Base-by-base conservation (phyloP, 1,140 invertebrate species). In the Brachionus rubens region DNA sequence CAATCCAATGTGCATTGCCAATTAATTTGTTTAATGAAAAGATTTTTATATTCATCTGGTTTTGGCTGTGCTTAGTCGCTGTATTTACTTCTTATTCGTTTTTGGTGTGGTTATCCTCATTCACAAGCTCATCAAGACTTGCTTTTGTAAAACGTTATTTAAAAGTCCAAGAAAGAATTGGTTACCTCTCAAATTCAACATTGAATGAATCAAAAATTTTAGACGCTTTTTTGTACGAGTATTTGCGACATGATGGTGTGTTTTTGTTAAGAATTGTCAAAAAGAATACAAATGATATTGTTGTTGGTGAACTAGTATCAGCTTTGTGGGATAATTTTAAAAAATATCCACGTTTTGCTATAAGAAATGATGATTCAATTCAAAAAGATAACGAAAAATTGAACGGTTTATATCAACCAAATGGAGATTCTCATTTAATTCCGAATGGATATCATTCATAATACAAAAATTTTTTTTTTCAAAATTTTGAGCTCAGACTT, bases 251-350 rank as follows among this genome's bases (percentile, higher is more conserved):
- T 50, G 86, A 87, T 79, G 86, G 86, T 12, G 85, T 87, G 26
- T 86, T 87, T 78, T 82, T 86, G 10, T 80, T 87, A 16, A 78
- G 86, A 46, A 81, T 87, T 21, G 85, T 87, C 33, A 85, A 85
- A 28, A 86, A 86, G 76, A 87, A 87, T 79, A 84, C 86, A 65
- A 86, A 86, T 75, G 85, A 87, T 77, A 86, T 87, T 33, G 81
- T 87, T 75, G 86, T 86, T n/a, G 86, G 84, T 10, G 86, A 87
- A 79, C 78, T 87, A 56, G 82, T 87, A 48, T 81, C 84, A 33
- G 83, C 84, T 48, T 77, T 87, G 26, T 87, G 86, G 86, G 72
- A 75, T 16, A 54, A 75, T 12, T 75, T 72, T 19, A 72, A 72
- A 41, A 48, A 54, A 30, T 72, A 50, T 72, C 43, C 68, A 36